Evolutionary conservation across 2,113 vertebrate species (phyloP).

Genomic region (Pygoscelis adeliae): DNA sequence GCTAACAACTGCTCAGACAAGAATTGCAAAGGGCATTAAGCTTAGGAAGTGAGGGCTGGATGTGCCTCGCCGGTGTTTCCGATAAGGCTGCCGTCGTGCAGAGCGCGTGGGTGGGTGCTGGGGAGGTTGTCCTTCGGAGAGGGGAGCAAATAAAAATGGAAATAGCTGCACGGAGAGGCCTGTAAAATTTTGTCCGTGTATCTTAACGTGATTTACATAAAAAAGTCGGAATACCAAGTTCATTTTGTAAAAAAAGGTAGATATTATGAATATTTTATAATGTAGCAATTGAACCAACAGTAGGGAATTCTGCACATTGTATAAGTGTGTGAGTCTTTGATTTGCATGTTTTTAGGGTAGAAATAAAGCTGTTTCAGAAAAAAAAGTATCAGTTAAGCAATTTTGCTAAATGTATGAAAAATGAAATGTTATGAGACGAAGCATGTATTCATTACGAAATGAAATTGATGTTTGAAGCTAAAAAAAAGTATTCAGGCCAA

Average conservation of each 20-base stretch:
- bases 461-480: slow-evolving; percentile 66
- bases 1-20: slow-evolving; percentile 24
- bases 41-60: background rate
- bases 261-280: slow-evolving; percentile 24
- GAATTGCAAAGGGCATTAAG: slow-evolving; percentile 24
- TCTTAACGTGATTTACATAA: background rate
- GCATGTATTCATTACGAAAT: slow-evolving; percentile 40
- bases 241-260: background rate
- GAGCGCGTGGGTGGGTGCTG: background rate
- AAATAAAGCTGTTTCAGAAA: background rate
- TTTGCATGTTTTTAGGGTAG: slow-evolving; percentile 18
- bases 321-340: background rate
- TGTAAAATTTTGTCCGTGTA: background rate
- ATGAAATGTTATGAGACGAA: slow-evolving; percentile 50
- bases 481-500: slow-evolving; percentile 36
- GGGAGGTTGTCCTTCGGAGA: background rate
- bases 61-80: background rate
- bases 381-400: slow-evolving; percentile 17
- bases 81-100: background rate
- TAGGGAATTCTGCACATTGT: slow-evolving; percentile 5
- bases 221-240: background rate
- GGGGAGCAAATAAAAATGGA: background rate
- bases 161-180: background rate
- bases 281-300: background rate
- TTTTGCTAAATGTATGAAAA: slow-evolving; percentile 61